A percentile compares a stretch with the other conserved stretches of the same genome.
These are phyloP conservation scores for Ceyx cyanopectus DNA, from an alignment of 2,113 vertebrate genomes.

Conservation along the genomic window DNA sequence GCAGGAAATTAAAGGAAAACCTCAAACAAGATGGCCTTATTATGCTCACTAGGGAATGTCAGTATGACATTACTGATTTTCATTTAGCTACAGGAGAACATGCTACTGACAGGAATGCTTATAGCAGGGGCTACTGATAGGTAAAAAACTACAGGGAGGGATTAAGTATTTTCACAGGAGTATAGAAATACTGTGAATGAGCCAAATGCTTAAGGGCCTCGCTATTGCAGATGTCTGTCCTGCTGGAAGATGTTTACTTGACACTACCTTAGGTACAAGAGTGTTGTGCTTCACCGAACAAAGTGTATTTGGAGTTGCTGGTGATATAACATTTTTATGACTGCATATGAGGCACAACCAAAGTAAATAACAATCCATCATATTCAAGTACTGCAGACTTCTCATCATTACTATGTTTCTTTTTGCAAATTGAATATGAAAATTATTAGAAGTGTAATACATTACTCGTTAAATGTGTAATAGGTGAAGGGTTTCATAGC, in stretches of 20 bases:
- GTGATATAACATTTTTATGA: accelerated
- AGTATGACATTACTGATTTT: neutral
- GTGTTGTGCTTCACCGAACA: neutral
- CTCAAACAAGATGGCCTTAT: neutral
- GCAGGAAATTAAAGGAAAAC: neutral
- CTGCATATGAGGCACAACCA: neutral
- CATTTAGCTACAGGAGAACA: neutral
- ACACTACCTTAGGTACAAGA: neutral
- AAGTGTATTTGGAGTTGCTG: neutral
- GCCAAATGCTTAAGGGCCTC: neutral
- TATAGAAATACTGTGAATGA: neutral
- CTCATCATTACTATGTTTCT: neutral
- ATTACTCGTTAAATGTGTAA: neutral
- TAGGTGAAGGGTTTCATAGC: neutral
- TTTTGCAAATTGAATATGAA: neutral
- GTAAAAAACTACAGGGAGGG: neutral
- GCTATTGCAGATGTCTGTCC: neutral
- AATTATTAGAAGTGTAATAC: neutral
- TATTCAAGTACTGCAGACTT: neutral
- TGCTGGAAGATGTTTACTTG: neutral
- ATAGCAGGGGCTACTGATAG: neutral
- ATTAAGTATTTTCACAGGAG: constrained; percentile 7
- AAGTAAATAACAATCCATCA: neutral
- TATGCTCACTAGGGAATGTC: neutral
- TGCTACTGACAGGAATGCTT: neutral